Conservation (phyloP, 2,888 invertebrate genomes). For the Melanchra persicariae region DNA sequence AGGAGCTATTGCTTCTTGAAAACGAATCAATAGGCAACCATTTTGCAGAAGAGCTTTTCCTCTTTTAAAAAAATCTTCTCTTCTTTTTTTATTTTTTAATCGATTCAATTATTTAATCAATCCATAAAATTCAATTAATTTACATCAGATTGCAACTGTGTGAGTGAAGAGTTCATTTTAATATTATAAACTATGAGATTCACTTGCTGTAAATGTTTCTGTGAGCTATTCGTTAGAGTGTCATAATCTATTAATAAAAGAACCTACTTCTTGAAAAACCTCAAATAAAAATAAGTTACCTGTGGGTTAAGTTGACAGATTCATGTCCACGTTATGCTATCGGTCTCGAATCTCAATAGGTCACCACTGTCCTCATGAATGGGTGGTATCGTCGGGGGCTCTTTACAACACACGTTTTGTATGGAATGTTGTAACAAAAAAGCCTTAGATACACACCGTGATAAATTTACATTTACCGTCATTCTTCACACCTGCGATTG, state of each 20-base stretch:
- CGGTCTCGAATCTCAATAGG: slow-evolving; percentile 87
- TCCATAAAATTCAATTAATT: no score
- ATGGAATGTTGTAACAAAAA: slow-evolving; percentile 90
- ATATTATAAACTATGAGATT: no score
- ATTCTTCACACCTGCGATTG: slow-evolving; percentile 25
- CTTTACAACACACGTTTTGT: slow-evolving; percentile 90
- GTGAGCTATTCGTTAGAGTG: no score
- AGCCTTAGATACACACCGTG: slow-evolving; percentile 88
- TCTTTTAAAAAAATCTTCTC: no score
- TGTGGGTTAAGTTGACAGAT: background rate
- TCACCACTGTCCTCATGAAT: slow-evolving; percentile 90
- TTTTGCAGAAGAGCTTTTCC: background rate
- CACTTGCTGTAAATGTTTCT: no score
- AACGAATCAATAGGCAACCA: background rate
- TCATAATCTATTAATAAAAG: no score
- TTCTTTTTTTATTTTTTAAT: no score
- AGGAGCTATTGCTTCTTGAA: no score
- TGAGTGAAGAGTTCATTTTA: no score
- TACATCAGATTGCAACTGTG: no score
- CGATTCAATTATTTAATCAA: no score
- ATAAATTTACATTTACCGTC: slow-evolving; percentile 77
- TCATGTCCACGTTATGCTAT: slow-evolving; percentile 76
- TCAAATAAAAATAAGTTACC: background rate
- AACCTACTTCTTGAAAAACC: no score
- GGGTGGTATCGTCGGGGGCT: slow-evolving; percentile 90